Evolutionary conservation across 2,797 vertebrate species (phyloP), one percentile per base, ranked within the genome.

Genomic region (Taeniopygia guttata): DNA sequence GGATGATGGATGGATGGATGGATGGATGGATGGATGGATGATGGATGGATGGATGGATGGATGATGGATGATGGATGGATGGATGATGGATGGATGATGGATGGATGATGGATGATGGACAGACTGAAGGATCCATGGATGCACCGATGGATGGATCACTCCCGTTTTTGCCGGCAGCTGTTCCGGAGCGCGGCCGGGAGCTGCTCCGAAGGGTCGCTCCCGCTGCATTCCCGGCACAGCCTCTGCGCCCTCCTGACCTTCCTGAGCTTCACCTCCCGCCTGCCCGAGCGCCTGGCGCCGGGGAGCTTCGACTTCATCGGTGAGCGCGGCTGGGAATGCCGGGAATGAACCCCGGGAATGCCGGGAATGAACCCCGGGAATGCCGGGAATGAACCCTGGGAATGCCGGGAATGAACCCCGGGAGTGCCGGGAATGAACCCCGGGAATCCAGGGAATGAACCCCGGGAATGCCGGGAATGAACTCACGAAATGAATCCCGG

Each of bases 301-400:
- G 99, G 99, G 19, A 95, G 98, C 96, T 99, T 99, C 1, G 99
- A 99, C 97, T 98, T 98, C 56, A 97, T 99, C 0, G 99, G 99
- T 99, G 30, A 90, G 94, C 4, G 1, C 11, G 4, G 20, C 22
- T 0, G 8, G 5, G 51, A 54, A 54, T n/a, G 4, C 1, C 2
- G 36, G 66, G 66, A 49, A 29, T 26, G 1, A 6, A 7, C 16
- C 32, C 32, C 0, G 7, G 3, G 45, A 66, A 45, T 45, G 1
- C 42, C 0, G 8, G 36, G 48, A 40, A 40, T 40, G 13, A 40
- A 40, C 38, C 11, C 38, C 13, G 40, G 38, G 38, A 13, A 40
- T 40, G 11, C 11, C 10, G 12, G 38, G 12, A 40, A 40, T 40
- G 13, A 40, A 40, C 38, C 38, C 38, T 13, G 12, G 38, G 38